Conservation (phyloP, 2,888 invertebrate species). For the Zaprionus obscuricornis region DNA sequence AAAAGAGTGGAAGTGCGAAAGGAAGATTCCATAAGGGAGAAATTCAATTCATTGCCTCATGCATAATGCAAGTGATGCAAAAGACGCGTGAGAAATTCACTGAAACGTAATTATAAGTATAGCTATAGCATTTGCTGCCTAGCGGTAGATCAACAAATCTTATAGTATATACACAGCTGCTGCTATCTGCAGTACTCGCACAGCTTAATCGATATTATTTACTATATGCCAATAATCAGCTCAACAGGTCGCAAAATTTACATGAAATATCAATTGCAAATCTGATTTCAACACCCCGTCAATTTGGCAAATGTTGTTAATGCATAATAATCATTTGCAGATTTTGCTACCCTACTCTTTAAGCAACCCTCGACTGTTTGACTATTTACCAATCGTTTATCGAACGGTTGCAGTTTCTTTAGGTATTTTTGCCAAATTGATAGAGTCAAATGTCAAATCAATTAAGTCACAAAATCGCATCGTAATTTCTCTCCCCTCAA, state of each 20-base stretch:
- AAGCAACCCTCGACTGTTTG: constrained; percentile 30
- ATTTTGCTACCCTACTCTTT: constrained; percentile 15
- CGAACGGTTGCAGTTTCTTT: constrained; percentile 57
- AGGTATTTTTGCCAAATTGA: constrained; percentile 62
- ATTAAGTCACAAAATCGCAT: constrained; percentile 69
- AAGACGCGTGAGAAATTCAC: constrained; percentile 68
- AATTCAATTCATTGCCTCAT: constrained; percentile 60
- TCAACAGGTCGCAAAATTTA: constrained; percentile 55
- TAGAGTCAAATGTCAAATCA: constrained; percentile 76
- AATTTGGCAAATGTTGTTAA: constrained; percentile 50
- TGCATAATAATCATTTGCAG: constrained; percentile 12
- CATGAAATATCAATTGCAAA: constrained; percentile 10
- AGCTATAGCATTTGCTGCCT: background rate
- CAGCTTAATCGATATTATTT: constrained; percentile 1
- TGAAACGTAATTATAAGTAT: constrained; percentile 27
- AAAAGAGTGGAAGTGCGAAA: constrained; percentile 15
- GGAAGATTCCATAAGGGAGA: constrained; percentile 39
- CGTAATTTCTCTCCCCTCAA: constrained; percentile 15
- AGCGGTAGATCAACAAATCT: background rate
- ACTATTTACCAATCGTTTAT: constrained; percentile 59
- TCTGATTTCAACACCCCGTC: constrained; percentile 42
- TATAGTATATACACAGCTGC: background rate
- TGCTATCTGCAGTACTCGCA: background rate
- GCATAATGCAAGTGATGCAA: constrained; percentile 65
- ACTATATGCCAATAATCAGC: constrained; percentile 23